Evolutionary conservation across 2,888 invertebrate species (phyloP), one percentile per base, ranked within the genome.

Genomic region (Icerya purchasi): DNA sequence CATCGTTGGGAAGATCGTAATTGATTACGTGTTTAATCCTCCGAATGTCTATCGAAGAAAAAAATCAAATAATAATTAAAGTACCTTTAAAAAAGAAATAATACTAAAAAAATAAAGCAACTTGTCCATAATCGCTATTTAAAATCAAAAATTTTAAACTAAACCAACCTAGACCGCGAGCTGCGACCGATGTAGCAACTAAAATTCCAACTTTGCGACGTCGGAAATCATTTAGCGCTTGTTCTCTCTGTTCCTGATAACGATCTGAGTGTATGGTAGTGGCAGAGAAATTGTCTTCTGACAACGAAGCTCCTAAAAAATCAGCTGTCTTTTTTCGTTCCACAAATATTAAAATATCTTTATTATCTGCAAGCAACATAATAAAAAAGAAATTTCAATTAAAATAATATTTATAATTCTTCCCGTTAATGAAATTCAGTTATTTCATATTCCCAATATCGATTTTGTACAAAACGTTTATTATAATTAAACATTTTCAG

Each of bases 181-280:
- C 89, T 1, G 93, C 93, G 0, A 97, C 94, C 0, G 90, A 88
- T 0, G 97, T 97, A 1, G 96, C 96, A 1, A 98, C 90, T 1
- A 98, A 74, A 50, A 96, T 82, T 54, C 79, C 78, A 69, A 84
- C 82, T 18, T 72, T 73, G 0, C 90, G 90, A 19, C 72, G 74
- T 69, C 84, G 85, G 72, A 98, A 96, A 69, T 91, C 87, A 0
- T 68, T 56, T n/a, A 87, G 68, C 0, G 84, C 84, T 63, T 77
- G 73, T 67, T 86, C 86, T n/a, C 87, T 73, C 69, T 86, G 81
- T 52, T 78, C 69, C 67, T 88, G 86, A 1, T 78, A 70, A 5
- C 86, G 74, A 67, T 83, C 84, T 0, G 84, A 84, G 68, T 86
- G 85, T 65, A 86, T 84, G 65, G 81, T 82, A 1, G 84, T 85